Evolutionary conservation across 2,888 invertebrate genomes (phyloP), one percentile per base, ranked within the genome.

Genomic region (Stenodera caucasica): DNA sequence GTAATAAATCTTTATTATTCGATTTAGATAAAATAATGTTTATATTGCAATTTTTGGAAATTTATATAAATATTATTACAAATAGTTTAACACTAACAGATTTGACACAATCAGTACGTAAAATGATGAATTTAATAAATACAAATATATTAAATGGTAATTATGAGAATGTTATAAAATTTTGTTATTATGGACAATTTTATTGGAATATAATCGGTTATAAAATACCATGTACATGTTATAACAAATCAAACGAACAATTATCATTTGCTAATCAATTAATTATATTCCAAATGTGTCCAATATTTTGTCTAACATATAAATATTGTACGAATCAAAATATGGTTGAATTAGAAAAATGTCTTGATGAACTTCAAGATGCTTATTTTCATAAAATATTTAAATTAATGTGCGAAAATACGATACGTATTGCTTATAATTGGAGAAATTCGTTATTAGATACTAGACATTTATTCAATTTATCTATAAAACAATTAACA

Each of bases 361-460:
- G 23, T 26, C 72, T 76, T 1, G 80, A 85, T 53, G 84, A 84
- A 51, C 78, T 84, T 14, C 82, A 88, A 14, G 85, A 87, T 55
- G 82, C 85, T 57, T 90, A 85, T 69, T 72, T 85, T 32, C 79
- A 82, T 59, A 88, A 87, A 71, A 69, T 90, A 1, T 81, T 90
- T 58, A 84, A 86, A 53, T 82, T 85, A 12, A 83, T 87, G 0
- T 88, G 87, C 56, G 86, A 88, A 68, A 84, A 86, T 49, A 88
- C 89, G 0, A 33, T 75, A 8, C 67, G 89, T 58, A 85, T 74
- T 56, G 71, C 69, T 58, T 80, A 67, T 59, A 73, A 71, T 51
- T 79, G 78, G 71, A 74, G 77, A 45, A 72, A 79, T 45, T 69
- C 78, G 55, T 72, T 82, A 1, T 77, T 83, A 15, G 73, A 81